Conservation (phyloP, 2,797 vertebrate genomes). For the Manis pentadactyla region DNA sequence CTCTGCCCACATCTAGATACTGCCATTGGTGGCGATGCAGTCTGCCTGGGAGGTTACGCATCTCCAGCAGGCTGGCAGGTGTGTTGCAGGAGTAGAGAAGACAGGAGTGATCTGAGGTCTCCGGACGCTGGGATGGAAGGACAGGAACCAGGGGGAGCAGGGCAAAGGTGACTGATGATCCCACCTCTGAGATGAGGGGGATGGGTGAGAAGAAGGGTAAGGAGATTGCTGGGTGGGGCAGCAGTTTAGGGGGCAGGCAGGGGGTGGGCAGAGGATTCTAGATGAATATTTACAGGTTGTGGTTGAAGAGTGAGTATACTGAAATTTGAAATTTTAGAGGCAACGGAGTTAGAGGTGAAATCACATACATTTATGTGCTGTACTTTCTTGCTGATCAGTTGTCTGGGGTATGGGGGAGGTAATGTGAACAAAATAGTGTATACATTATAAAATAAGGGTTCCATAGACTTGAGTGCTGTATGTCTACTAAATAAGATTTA, state of each 20-base stretch:
- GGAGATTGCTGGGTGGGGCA: neutral
- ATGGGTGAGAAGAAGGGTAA: neutral
- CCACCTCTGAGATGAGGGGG: neutral
- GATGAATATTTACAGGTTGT: neutral
- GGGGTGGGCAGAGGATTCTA: neutral
- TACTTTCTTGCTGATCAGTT: neutral
- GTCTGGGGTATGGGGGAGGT: neutral
- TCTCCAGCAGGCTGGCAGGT: neutral
- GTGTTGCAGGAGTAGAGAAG: neutral
- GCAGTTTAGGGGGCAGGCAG: neutral
- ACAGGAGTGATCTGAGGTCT: neutral
- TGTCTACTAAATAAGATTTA: neutral
- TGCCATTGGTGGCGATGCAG: accelerated
- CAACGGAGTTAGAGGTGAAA: neutral
- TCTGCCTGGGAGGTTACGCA: neutral
- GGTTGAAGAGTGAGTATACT: neutral
- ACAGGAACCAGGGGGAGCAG: neutral
- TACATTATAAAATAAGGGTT: neutral
- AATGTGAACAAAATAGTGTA: neutral
- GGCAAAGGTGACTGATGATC: neutral
- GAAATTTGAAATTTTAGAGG: neutral
- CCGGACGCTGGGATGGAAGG: neutral
- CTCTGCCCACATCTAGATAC: neutral
- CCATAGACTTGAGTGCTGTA: neutral
- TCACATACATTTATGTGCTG: neutral